These are phyloP conservation scores for Litocranius walleri DNA, from an alignment of 2,113 vertebrate genomes.

Conservation along the genomic window DNA sequence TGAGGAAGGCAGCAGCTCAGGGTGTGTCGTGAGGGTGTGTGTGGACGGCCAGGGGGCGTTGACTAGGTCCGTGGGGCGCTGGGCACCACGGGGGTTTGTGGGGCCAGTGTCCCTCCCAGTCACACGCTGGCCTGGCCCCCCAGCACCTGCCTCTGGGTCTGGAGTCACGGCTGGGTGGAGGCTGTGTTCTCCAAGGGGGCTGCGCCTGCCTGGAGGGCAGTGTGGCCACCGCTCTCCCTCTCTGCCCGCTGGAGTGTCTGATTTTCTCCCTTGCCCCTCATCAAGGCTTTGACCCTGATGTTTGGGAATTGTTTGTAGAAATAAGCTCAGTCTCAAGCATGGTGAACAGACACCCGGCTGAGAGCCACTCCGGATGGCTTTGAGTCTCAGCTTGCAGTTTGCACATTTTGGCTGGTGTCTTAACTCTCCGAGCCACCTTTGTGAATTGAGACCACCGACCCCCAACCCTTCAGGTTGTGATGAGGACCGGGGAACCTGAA, in stretches of 20 bases:
- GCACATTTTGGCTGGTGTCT: background rate
- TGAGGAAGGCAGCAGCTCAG: background rate
- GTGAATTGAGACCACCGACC: background rate
- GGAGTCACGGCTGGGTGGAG: background rate
- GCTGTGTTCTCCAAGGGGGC: background rate
- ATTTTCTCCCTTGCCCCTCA: background rate
- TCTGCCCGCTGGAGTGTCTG: background rate
- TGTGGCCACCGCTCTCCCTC: background rate
- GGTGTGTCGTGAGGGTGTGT: background rate
- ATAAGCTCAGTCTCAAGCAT: background rate
- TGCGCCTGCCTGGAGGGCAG: background rate
- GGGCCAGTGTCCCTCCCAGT: no score
- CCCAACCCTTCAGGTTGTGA: background rate
- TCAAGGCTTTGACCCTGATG: background rate
- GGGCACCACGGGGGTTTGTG: background rate
- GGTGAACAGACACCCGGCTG: background rate
- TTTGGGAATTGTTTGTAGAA: background rate
- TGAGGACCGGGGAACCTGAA: background rate
- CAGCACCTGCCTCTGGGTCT: background rate
- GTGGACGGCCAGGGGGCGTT: background rate
- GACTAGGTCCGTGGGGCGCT: background rate
- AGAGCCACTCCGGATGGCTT: background rate
- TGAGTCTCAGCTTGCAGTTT: background rate
- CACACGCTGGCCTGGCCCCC: accelerated
- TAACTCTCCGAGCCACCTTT: background rate